Base-by-base conservation (phyloP, 92 coral and sea anemone genomes). In the Montipora capitata region DNA sequence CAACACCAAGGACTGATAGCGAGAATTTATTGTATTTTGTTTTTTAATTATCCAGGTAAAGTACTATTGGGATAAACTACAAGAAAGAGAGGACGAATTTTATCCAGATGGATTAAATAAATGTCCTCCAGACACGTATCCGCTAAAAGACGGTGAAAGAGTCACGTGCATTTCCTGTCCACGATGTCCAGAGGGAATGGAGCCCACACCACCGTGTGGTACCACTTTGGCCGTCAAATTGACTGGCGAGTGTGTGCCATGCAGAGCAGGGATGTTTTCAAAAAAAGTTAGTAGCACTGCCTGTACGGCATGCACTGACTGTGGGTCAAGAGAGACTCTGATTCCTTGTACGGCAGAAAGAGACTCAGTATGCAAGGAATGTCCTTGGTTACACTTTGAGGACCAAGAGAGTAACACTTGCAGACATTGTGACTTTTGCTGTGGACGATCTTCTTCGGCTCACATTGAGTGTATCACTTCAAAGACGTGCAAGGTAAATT, bases 201-300 rank as follows among this genome's bases (percentile, higher is more conserved):
- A 80, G 61, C 56, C 76, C 14, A 65, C 75, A 6, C 76, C 85
- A 68, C 76, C 76, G 17, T 80, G 85, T 68, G 67, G 85, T 20
- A 66, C 61, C 3, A 80, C 65, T 35, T 9, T 67, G 51, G 51
- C 43, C 12, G 13, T 16, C 13, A 40, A 39, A 40, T 16, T 52
- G 38, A 6, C 64, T 49, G 85, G 85, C 2, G 65, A 80, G 38
- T 80, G 85, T n/a, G 17, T 65, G 15, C 71, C 76, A 40, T 80
- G 85, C 76, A 39, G 40, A 4, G 18, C 76, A 67, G 76, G 85
- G 18, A 80, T 61, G 6, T 68, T 17, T 52, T 80, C 85, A 38
- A 18, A 49, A 3, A 20, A 48, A 7, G 51, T 16, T 54, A 40
- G 8, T 17, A 80, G 66, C 44, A 11, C 64, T 3, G 49, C 76